A percentile compares a stretch with the other conserved stretches of the same genome.
phyloP scores from a whole-genome alignment of 1,140 invertebrate genomes.

The Saccostrea echinata region DNA sequence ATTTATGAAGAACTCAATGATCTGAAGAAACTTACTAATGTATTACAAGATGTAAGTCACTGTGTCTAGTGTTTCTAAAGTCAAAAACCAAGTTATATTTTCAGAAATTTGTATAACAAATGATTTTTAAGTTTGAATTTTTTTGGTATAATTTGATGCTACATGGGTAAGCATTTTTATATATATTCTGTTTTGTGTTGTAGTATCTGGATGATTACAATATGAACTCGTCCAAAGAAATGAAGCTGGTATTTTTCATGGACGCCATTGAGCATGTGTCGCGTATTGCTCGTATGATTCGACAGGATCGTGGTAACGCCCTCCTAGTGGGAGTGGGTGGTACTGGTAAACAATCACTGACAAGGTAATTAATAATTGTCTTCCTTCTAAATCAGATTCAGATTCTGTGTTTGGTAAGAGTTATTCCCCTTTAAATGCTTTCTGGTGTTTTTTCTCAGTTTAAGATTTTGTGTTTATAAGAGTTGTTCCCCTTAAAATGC shows the following conservation, averaged over 20 bases:
- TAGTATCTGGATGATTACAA: slow-evolving; percentile 80
- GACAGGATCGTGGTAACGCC: slow-evolving; percentile 79
- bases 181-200: slow-evolving; percentile 27
- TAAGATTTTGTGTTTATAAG: background rate
- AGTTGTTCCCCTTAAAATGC: background rate
- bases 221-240: slow-evolving; percentile 78
- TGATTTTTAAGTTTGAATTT: too few relatives aligned
- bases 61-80: too few relatives aligned
- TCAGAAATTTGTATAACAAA: too few relatives aligned
- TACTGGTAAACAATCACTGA: slow-evolving; percentile 81
- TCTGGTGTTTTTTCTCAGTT: too few relatives aligned
- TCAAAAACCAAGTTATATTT: too few relatives aligned
- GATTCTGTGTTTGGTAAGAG: background rate
- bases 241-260: slow-evolving; percentile 80
- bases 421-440: too few relatives aligned
- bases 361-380: slow-evolving; percentile 69
- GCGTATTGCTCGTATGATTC: slow-evolving; percentile 79
- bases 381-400: background rate
- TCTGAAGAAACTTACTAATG: slow-evolving; percentile 75
- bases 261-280: slow-evolving; percentile 80
- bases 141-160: too few relatives aligned
- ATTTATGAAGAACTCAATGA: slow-evolving; percentile 79
- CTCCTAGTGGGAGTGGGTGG: slow-evolving; percentile 81
- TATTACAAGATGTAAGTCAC: slow-evolving; percentile 77
- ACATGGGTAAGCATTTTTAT: background rate